These are phyloP conservation scores for Polydrusus tereticollis DNA, from an alignment of 2,888 invertebrate species.

Conservation along the genomic window DNA sequence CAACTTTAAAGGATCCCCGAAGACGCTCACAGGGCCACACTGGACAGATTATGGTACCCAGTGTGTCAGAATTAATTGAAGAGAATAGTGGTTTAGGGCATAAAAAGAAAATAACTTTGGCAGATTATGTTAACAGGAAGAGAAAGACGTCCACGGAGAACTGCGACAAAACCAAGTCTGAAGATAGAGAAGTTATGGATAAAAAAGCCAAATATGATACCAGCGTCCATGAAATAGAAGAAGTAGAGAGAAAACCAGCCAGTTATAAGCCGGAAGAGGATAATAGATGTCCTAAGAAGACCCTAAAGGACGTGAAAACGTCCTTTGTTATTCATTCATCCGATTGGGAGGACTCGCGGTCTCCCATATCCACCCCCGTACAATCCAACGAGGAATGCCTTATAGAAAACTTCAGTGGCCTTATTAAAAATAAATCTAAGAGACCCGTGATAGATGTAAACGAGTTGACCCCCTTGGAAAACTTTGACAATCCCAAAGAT, in stretches of 20 bases:
- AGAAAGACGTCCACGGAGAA: conserved; percentile 48
- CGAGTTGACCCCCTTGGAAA: conserved; percentile 50
- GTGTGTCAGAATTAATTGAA: conserved; percentile 48
- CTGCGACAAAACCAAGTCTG: neutral
- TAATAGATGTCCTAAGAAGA: neutral
- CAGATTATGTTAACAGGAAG: conserved; percentile 59
- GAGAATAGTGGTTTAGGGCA: conserved; percentile 22
- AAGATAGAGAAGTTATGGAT: conserved; percentile 33
- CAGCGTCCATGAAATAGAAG: neutral
- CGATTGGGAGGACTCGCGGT: conserved; percentile 58
- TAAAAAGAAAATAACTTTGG: conserved; percentile 54
- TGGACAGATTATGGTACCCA: conserved; percentile 41
- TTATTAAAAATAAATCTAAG: conserved; percentile 48
- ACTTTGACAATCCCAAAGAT: conserved; percentile 47
- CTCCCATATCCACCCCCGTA: conserved; percentile 47
- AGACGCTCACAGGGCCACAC: conserved; percentile 8
- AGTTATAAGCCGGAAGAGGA: neutral
- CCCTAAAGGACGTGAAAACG: conserved; percentile 31
- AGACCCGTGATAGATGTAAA: conserved; percentile 55
- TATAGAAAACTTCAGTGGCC: conserved; percentile 51
- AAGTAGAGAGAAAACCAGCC: neutral
- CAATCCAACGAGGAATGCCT: conserved; percentile 45
- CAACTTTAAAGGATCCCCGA: conserved; percentile 32
- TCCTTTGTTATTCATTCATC: conserved; percentile 44
- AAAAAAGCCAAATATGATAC: conserved; percentile 26